phyloP scores from a whole-genome alignment of 2,888 invertebrate species.

The Bombylius discolor region DNA sequence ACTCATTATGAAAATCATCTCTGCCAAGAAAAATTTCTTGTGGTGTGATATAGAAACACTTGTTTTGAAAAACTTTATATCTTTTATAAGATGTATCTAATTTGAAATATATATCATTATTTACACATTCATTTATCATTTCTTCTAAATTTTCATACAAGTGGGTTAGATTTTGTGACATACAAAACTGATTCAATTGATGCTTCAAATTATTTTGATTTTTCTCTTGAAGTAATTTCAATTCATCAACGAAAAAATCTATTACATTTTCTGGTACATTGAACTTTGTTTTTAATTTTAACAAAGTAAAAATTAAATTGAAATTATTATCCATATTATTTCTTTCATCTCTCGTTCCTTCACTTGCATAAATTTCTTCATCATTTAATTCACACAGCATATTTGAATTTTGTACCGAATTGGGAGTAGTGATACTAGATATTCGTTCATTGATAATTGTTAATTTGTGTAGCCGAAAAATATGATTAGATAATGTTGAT shows the following conservation, averaged over 20 bases:
- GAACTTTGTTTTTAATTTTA: background rate
- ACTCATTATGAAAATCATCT: background rate
- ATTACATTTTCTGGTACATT: background rate
- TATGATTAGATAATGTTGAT: no score
- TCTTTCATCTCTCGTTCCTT: no score
- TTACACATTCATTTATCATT: background rate
- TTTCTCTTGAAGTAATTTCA: background rate
- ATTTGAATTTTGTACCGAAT: no score
- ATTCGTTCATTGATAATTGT: no score
- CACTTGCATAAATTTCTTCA: no score
- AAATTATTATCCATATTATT: no score
- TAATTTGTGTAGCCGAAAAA: no score
- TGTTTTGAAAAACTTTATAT: background rate
- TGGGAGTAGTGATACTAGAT: no score
- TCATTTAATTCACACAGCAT: no score
- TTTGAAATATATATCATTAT: background rate
- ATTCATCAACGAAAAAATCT: background rate
- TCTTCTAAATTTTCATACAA: background rate
- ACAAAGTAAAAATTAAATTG: no score
- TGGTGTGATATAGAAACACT: background rate
- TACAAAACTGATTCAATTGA: background rate
- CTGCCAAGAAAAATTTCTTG: background rate
- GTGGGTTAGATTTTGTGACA: background rate
- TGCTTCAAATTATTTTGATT: background rate
- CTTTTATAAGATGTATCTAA: background rate